A percentile compares a stretch with the other conserved stretches of the same genome.
phyloP scores from a whole-genome alignment of 2,888 invertebrate genomes.

The Hemicrepidius hirtus region DNA sequence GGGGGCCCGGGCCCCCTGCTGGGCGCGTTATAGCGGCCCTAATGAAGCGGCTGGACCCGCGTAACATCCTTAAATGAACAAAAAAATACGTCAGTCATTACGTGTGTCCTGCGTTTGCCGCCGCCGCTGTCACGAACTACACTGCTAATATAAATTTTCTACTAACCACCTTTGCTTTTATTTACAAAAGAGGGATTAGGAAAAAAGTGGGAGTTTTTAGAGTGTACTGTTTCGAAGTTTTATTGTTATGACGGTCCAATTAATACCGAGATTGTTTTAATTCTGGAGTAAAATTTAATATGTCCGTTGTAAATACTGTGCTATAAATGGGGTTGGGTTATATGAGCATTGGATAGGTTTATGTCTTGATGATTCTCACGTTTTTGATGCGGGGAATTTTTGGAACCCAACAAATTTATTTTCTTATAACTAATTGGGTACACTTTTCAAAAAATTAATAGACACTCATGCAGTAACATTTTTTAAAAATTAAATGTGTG shows the following conservation, averaged over 20 bases:
- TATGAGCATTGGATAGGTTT: constrained; percentile 15
- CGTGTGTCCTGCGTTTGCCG: constrained; percentile 51
- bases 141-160: constrained; percentile 48
- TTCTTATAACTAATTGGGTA: too few species aligned
- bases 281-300: constrained; percentile 47
- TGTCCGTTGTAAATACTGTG: constrained; percentile 45
- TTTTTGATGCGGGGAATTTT: neutral
- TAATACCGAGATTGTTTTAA: constrained; percentile 53
- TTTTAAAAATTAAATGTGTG: too few species aligned
- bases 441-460: too few species aligned
- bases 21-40: constrained; percentile 63
- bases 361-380: constrained; percentile 13
- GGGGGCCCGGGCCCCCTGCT: constrained; percentile 57
- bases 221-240: constrained; percentile 47
- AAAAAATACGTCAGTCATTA: constrained; percentile 57
- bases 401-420: neutral
- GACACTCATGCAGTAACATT: too few species aligned
- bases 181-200: neutral
- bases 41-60: constrained; percentile 65
- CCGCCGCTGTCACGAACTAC: constrained; percentile 49
- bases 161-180: constrained; percentile 30
- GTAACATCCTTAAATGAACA: constrained; percentile 66
- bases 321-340: constrained; percentile 36
- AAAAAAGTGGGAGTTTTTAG: neutral
- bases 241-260: constrained; percentile 58